Percentiles rank a stretch among this genome's conserved stretches.
Conservation (phyloP, 2,797 vertebrate species). For the Darevskia mixta region DNA sequence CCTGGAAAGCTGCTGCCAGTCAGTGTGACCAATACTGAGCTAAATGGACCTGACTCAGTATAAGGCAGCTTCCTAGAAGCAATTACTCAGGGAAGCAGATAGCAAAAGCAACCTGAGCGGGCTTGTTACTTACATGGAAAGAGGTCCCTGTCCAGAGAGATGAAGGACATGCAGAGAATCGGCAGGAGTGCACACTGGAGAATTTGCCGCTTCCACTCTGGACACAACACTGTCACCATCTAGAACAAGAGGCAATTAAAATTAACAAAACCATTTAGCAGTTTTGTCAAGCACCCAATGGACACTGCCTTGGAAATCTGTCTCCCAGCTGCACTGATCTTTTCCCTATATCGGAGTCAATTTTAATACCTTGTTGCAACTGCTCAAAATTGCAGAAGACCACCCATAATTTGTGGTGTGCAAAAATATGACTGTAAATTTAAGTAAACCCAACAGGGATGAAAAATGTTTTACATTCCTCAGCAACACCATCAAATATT, state of each 20-base stretch:
- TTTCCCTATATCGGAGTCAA: neutral
- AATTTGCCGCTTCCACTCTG: slow-evolving; percentile 64
- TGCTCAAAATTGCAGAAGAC: neutral
- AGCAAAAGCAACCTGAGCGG: neutral
- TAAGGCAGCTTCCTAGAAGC: neutral
- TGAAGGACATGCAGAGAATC: slow-evolving; percentile 88
- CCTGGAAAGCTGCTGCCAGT: too few relatives aligned
- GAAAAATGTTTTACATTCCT: neutral
- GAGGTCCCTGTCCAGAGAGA: slow-evolving; percentile 89
- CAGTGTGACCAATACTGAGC: neutral
- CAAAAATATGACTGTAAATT: neutral
- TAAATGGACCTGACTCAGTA: neutral
- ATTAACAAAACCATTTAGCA: too few relatives aligned
- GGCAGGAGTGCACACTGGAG: slow-evolving; percentile 83
- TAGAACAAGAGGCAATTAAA: slow-evolving; percentile 31
- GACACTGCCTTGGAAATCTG: neutral
- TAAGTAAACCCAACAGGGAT: neutral
- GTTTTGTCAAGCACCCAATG: neutral
- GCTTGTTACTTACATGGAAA: slow-evolving; percentile 85
- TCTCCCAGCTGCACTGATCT: too few relatives aligned
- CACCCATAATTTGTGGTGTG: neutral
- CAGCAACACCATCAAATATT: neutral
- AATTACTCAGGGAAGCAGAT: neutral
- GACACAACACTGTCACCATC: slow-evolving; percentile 38
- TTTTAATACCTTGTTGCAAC: too few relatives aligned